Evolutionary conservation across 2,113 vertebrate genomes (phyloP).

Genomic region (Channa argus): DNA sequence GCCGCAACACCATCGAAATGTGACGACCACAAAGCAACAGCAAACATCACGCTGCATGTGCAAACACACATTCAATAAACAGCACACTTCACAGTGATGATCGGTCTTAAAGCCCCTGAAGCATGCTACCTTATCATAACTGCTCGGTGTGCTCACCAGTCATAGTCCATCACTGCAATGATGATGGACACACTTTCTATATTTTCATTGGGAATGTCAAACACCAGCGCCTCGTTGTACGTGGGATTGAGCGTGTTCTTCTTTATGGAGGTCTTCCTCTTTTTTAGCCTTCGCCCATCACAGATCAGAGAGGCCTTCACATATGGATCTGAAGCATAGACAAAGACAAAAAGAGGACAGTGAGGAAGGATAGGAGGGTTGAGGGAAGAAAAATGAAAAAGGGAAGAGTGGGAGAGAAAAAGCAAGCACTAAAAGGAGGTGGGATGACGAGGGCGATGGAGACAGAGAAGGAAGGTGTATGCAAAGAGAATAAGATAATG

Average conservation of each 20-base stretch:
- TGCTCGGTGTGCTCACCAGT: conserved; percentile 85
- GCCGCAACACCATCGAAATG: conserved; percentile 38
- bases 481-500: conserved; percentile 33
- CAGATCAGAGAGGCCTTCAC: conserved; percentile 94
- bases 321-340: conserved; percentile 86
- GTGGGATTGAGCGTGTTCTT: conserved; percentile 95
- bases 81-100: conserved; percentile 25
- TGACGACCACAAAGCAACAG: conserved; percentile 24
- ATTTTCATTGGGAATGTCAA: conserved; percentile 93
- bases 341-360: too few relatives aligned
- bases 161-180: conserved; percentile 93
- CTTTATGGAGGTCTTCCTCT: conserved; percentile 95
- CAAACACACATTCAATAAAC: conserved; percentile 30
- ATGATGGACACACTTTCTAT: conserved; percentile 91
- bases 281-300: conserved; percentile 92
- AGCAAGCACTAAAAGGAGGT: neutral
- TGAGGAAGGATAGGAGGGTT: too few relatives aligned
- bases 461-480: neutral
- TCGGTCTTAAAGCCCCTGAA: conserved; percentile 23
- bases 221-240: conserved; percentile 94
- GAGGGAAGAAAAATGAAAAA: accelerated
- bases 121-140: conserved; percentile 11
- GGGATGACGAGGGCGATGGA: too few relatives aligned
- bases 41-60: conserved; percentile 29
- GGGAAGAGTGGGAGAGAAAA: neutral